A percentile compares a stretch with the other conserved stretches of the same genome.
These are phyloP conservation scores for Apostichopus californicus DNA, from an alignment of 35 echinoderm and acorn worm species.

Conservation along the genomic window DNA sequence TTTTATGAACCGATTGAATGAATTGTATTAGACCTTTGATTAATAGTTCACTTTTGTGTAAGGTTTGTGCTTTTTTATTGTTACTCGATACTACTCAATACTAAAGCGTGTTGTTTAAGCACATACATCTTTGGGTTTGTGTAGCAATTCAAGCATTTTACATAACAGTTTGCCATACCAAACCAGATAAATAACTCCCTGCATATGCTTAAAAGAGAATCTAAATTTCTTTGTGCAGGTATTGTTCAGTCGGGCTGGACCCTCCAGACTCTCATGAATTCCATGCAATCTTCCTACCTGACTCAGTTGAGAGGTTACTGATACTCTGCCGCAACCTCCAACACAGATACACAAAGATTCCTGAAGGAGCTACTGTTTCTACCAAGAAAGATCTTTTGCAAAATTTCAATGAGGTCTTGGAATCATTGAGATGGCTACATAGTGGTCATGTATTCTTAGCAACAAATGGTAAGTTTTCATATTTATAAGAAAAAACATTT, in stretches of 20 bases:
- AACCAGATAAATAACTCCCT: too few relatives aligned
- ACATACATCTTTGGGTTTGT: too few relatives aligned
- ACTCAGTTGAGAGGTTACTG: slow-evolving; percentile 81
- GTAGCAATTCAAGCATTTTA: too few relatives aligned
- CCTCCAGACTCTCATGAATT: slow-evolving; percentile 96
- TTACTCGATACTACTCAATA: too few relatives aligned
- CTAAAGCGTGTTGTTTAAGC: too few relatives aligned
- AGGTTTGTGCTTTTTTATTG: too few relatives aligned
- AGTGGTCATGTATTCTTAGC: slow-evolving; percentile 91
- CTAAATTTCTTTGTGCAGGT: slow-evolving; percentile 55
- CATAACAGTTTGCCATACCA: too few relatives aligned
- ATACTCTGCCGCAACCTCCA: slow-evolving; percentile 91
- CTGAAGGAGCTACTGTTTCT: slow-evolving; percentile 81
- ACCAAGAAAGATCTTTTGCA: slow-evolving; percentile 87
- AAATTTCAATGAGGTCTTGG: slow-evolving; percentile 81
- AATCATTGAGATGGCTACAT: slow-evolving; percentile 79
- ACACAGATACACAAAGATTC: slow-evolving; percentile 94
- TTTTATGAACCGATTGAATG: too few relatives aligned
- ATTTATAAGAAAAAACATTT: too few relatives aligned
- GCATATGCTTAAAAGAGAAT: too few relatives aligned
- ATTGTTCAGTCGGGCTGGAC: slow-evolving; percentile 94
- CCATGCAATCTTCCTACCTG: slow-evolving; percentile 94
- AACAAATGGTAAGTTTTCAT: slow-evolving; percentile 74
- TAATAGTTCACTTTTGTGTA: too few relatives aligned
- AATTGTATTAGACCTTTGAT: too few relatives aligned